Conservation (phyloP, 2,113 vertebrate species). For the Lynx canadensis region DNA sequence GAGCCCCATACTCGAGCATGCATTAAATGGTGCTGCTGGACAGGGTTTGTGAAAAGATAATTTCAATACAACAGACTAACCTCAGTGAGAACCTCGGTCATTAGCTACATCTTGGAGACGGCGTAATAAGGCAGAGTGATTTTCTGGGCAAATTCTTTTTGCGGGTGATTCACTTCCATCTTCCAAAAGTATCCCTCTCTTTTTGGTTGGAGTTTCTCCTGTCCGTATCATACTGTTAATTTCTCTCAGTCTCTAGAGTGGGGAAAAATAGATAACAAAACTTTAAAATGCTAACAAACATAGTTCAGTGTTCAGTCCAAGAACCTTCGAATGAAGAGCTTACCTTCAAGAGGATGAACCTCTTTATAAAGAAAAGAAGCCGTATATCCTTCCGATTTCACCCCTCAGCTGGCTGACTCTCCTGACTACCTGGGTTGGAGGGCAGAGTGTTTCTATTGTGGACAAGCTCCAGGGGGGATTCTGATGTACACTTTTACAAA, state of each 20-base stretch:
- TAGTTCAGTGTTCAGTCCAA: background rate
- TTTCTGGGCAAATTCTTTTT: constrained; percentile 94
- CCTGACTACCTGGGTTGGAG: background rate
- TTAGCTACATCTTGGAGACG: constrained; percentile 95
- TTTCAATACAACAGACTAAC: background rate
- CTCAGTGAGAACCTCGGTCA: constrained; percentile 93
- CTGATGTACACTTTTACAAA: background rate
- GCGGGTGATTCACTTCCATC: constrained; percentile 92
- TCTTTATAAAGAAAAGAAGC: background rate
- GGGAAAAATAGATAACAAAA: background rate
- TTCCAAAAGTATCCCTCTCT: constrained; percentile 92
- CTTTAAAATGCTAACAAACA: background rate
- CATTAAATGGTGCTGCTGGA: constrained; percentile 16
- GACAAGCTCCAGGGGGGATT: background rate
- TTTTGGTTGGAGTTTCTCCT: constrained; percentile 94
- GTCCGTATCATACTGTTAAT: constrained; percentile 97
- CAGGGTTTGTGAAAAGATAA: background rate
- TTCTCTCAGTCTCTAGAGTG: constrained; percentile 91
- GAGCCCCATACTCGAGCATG: constrained; percentile 37
- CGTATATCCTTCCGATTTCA: background rate
- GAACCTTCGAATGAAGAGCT: background rate
- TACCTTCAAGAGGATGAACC: background rate
- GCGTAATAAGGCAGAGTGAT: constrained; percentile 91
- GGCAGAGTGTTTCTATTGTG: background rate
- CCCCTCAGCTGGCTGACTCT: background rate